Conservation (phyloP, 2,888 invertebrate species). For the Pecten maximus region DNA sequence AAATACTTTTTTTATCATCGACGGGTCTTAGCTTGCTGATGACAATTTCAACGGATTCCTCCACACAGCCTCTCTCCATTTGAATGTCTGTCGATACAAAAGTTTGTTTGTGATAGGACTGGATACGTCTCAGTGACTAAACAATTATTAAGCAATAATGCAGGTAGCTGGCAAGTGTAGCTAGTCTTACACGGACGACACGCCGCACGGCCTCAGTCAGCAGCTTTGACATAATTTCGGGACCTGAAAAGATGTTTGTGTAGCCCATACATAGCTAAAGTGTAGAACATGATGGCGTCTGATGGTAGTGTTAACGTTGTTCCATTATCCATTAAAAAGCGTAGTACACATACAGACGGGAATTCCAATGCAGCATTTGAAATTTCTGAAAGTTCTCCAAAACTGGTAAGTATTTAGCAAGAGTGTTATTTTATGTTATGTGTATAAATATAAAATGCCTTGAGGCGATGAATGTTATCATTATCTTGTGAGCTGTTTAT, state of each 20-base stretch:
- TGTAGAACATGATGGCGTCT: not conserved
- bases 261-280: not conserved
- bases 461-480: not conserved
- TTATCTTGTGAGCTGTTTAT: not conserved
- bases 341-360: not conserved
- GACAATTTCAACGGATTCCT: not conserved
- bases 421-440: not conserved
- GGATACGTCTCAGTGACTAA: not conserved
- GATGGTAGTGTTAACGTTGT: not conserved
- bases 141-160: not conserved
- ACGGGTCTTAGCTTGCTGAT: not conserved
- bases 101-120: not conserved
- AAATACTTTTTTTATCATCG: not conserved
- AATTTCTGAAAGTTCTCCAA: not conserved
- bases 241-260: not conserved
- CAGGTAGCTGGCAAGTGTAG: not conserved
- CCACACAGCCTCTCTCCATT: not conserved
- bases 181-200: not conserved
- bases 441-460: not conserved
- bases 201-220: not conserved
- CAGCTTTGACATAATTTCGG: slow-evolving; percentile 5
- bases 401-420: not conserved
- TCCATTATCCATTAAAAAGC: not conserved
- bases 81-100: not conserved
- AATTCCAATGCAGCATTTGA: not conserved